phyloP scores from a whole-genome alignment of 1,140 invertebrate genomes.

The Cydia strobilella region DNA sequence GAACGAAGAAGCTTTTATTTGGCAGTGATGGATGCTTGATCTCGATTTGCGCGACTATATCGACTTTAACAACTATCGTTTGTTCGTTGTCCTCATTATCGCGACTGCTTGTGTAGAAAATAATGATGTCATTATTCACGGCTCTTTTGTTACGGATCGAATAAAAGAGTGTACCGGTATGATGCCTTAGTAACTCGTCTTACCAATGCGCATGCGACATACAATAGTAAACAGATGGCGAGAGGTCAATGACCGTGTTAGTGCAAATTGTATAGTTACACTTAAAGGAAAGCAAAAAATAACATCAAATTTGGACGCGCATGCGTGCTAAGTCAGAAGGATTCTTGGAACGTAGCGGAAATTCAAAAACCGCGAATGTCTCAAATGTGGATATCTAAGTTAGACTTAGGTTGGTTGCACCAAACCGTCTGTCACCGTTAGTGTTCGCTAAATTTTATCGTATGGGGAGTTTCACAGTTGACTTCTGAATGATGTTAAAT shows the following conservation, averaged over 20 bases:
- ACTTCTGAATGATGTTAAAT: too few relatives aligned
- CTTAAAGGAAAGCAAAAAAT: slow-evolving; percentile 68
- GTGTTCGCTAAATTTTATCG: too few relatives aligned
- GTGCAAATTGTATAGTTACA: slow-evolving; percentile 77
- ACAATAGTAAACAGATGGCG: slow-evolving; percentile 75
- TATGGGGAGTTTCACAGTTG: too few relatives aligned
- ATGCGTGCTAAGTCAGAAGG: slow-evolving; percentile 42
- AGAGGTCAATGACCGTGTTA: slow-evolving; percentile 67
- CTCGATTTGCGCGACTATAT: background rate
- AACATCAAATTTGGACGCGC: slow-evolving; percentile 57
- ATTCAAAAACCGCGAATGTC: slow-evolving; percentile 54
- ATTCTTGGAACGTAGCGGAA: slow-evolving; percentile 53
- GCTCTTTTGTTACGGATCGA: slow-evolving; percentile 71
- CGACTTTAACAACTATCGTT: slow-evolving; percentile 47
- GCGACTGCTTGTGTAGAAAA: slow-evolving; percentile 51
- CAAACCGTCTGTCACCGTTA: too few relatives aligned
- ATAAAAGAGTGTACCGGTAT: slow-evolving; percentile 65
- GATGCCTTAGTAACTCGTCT: slow-evolving; percentile 67
- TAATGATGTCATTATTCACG: slow-evolving; percentile 74
- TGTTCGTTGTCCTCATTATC: slow-evolving; percentile 55
- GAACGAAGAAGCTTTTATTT: slow-evolving; percentile 5
- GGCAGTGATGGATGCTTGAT: slow-evolving; percentile 24
- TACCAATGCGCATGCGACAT: slow-evolving; percentile 56
- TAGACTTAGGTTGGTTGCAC: too few relatives aligned
- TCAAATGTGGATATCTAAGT: slow-evolving; percentile 42